These are phyloP conservation scores for Lepeophtheirus nordmannii DNA, from an alignment of 2,888 invertebrate genomes.

Conservation along the genomic window DNA sequence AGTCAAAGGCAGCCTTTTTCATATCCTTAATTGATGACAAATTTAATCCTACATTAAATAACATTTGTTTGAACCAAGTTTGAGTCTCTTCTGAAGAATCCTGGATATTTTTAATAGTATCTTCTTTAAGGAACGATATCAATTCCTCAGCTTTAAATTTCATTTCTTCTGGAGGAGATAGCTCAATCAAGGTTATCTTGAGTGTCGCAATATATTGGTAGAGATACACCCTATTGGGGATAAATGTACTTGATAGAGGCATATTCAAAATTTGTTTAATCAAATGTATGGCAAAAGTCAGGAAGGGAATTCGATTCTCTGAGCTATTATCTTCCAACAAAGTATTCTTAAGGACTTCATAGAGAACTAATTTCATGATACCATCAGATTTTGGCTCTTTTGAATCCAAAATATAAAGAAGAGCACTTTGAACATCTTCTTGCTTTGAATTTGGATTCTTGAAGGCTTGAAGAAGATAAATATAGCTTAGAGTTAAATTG, in stretches of 20 bases:
- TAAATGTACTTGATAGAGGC: neutral
- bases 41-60: neutral
- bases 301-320: neutral
- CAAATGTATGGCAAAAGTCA: neutral
- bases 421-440: neutral
- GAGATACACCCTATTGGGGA: neutral
- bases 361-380: neutral
- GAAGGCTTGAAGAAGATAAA: neutral
- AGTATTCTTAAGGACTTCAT: neutral
- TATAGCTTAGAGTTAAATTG: neutral
- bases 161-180: neutral
- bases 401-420: neutral
- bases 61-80: neutral
- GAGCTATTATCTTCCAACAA: neutral
- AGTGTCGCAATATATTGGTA: neutral
- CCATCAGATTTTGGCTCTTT: neutral
- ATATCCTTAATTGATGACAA: neutral
- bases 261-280: neutral
- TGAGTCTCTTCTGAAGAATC: neutral
- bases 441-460: neutral
- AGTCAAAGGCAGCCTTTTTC: neutral
- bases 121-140: neutral
- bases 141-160: neutral
- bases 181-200: neutral
- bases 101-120: neutral